Evolutionary conservation across 2,888 invertebrate species (phyloP).

Genomic region (Hirtodrosophila histrioides): DNA sequence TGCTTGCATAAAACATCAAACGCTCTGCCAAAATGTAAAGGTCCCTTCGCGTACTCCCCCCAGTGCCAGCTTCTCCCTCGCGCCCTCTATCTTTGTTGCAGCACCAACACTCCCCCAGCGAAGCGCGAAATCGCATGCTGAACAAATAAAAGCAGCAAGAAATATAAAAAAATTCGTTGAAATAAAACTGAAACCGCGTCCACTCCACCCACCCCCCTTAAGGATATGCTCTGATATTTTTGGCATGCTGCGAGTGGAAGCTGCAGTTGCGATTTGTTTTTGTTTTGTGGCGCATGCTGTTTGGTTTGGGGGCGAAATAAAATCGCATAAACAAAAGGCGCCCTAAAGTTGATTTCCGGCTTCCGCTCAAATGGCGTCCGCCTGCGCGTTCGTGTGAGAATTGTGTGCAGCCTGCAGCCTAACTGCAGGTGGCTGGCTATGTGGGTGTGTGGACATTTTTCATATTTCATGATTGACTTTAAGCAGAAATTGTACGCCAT

Average conservation of each 20-base stretch:
- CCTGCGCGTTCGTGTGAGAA: conserved; percentile 71
- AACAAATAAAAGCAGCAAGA: conserved; percentile 57
- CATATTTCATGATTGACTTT: conserved; percentile 76
- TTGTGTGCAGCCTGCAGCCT: conserved; percentile 67
- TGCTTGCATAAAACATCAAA: conserved; percentile 75
- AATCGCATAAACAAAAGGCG: conserved; percentile 70
- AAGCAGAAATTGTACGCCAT: conserved; percentile 19
- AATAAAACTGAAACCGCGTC: conserved; percentile 28
- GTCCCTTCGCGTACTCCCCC: conserved; percentile 14
- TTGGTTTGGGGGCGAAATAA: conserved; percentile 49
- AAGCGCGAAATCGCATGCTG: conserved; percentile 56
- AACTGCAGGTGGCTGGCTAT: conserved; percentile 47
- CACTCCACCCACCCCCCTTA: conserved; percentile 17
- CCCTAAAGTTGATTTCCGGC: conserved; percentile 78
- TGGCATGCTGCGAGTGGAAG: conserved; percentile 34
- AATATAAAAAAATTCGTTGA: conserved; percentile 25
- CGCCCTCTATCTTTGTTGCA: not conserved
- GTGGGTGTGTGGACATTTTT: conserved; percentile 45
- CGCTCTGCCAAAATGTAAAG: conserved; percentile 52
- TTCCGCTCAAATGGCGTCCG: conserved; percentile 73
- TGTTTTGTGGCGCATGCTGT: conserved; percentile 35
- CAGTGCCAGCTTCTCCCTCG: not conserved
- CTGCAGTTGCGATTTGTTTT: conserved; percentile 33
- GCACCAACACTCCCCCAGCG: conserved; percentile 15
- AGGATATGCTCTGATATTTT: conserved; percentile 64